These are phyloP conservation scores for Drosophila kuntzei DNA, from an alignment of 2,888 invertebrate genomes.

Conservation along the genomic window DNA sequence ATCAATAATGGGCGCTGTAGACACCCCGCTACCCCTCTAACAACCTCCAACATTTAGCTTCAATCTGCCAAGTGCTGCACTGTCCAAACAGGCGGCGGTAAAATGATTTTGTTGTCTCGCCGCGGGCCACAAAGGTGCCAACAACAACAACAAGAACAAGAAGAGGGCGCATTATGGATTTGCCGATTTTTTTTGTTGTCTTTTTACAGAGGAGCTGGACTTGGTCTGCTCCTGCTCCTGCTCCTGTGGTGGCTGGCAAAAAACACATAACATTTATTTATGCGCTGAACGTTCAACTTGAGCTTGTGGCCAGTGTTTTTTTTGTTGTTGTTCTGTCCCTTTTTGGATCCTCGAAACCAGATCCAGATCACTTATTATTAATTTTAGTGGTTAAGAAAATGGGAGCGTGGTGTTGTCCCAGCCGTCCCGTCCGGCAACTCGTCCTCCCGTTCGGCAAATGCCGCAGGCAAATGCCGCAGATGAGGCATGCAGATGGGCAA, in stretches of 20 bases:
- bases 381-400: conserved; percentile 84
- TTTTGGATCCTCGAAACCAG: conserved; percentile 75
- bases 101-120: conserved; percentile 85
- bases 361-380: conserved; percentile 85
- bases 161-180: conserved; percentile 82
- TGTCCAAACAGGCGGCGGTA: conserved; percentile 74
- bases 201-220: conserved; percentile 1
- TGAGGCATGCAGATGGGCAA: conserved; percentile 79
- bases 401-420: conserved; percentile 58
- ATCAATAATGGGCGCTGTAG: conserved; percentile 73
- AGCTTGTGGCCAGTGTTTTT: conserved; percentile 13
- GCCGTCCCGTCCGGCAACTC: conserved; percentile 20
- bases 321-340: conserved; percentile 7
- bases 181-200: conserved; percentile 49
- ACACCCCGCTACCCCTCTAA: conserved; percentile 1
- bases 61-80: conserved; percentile 41
- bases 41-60: not conserved
- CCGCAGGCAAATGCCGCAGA: conserved; percentile 75
- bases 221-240: conserved; percentile 60
- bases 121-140: conserved; percentile 84
- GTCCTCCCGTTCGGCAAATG: conserved; percentile 59
- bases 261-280: conserved; percentile 81
- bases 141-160: conserved; percentile 71
- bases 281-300: conserved; percentile 60
- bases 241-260: conserved; percentile 78